Base-by-base conservation (phyloP, 2,797 vertebrate genomes). In the Dromococcyx pavoninus region DNA sequence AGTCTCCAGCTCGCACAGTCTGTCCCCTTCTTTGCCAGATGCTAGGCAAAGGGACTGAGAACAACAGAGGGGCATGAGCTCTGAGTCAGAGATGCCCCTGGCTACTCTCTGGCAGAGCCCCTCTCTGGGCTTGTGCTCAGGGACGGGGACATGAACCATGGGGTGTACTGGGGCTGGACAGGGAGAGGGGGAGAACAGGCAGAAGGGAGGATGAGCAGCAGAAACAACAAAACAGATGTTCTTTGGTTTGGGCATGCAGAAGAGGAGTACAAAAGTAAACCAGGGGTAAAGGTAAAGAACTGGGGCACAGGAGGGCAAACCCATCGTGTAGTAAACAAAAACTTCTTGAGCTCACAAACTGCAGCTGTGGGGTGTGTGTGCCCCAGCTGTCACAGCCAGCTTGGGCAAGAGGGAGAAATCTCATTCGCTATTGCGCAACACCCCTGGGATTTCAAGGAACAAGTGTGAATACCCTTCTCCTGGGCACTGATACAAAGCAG, bases 401-500 rank as follows among this genome's bases (percentile, higher is more conserved):
- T 75, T 32, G 58, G 73, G 60, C 71, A 92, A 88, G 92, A 91
- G 90, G 54, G 81, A 51, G 51, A 88, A 93, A 95, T 91, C 83
- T 76, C 5, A 0, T 61, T 62, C 58, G 72, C 78, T 86, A 87
- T 83, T 10, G 9, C 3, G 0, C 4, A 6, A 66, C 73, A 90
- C 51, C 39, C 43, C 2, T 51, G 62, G 66, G 91, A 92, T 75
- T 88, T 83, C 58, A 91, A 70, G 79, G 57, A 84, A 62, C 2
- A 7, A 89, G 56, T 11, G 9, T 43, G 46, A 89, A 85, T 61
- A 77, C 54, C 61, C 71, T 85, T 91, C 62, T 94, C 72, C 60
- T 65, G 30, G 11, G 39, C 75, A 88, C 37, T 61, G 58, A 86
- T 44, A 43, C 32, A 61, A 85, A 88, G 53, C 51, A 89, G 32